Evolutionary conservation across 2,113 vertebrate genomes (phyloP).

Genomic region (Ctenomys sociabilis): DNA sequence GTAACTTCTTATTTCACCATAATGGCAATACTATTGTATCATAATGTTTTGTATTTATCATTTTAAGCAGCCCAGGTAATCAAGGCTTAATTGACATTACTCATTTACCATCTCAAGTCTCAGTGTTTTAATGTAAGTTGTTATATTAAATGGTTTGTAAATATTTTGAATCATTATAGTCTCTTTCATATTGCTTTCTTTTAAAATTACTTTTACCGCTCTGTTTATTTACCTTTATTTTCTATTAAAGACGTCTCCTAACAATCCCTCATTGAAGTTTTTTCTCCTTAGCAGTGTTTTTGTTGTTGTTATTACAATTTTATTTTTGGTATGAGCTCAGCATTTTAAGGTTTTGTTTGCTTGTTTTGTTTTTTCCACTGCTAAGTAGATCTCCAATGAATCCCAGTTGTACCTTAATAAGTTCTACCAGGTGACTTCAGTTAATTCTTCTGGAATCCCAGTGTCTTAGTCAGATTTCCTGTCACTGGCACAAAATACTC

Average conservation of each 20-base stretch:
- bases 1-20: neutral
- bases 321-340: neutral
- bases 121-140: neutral
- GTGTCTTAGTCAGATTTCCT: neutral
- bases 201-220: neutral
- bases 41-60: neutral
- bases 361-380: slow-evolving; percentile 3
- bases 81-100: neutral
- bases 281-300: neutral
- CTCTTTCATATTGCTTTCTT: neutral
- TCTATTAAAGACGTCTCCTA: neutral
- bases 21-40: neutral
- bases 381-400: slow-evolving; percentile 29
- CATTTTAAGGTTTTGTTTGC: neutral
- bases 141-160: neutral
- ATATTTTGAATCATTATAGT: neutral
- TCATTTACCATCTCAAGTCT: neutral
- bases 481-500: neutral
- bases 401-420: neutral
- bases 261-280: neutral
- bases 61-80: neutral
- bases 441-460: neutral
- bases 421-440: neutral
- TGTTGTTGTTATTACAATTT: neutral
- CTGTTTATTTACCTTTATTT: neutral